These are phyloP conservation scores for Mastigias papua DNA, from an alignment of 30 jellyfish, hydroid and myxozoan species.

Conservation along the genomic window DNA sequence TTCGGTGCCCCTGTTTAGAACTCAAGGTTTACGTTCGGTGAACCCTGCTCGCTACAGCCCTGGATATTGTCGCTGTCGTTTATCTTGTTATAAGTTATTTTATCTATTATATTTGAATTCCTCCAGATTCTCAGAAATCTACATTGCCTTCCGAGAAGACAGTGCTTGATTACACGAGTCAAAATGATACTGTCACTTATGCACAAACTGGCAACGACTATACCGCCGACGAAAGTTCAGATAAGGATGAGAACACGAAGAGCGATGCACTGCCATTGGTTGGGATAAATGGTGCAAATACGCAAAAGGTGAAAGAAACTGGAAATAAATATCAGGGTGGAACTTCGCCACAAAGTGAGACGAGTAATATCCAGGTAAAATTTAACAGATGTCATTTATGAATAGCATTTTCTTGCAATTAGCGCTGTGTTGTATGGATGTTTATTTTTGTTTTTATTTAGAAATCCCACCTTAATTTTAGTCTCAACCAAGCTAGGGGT, in stretches of 20 bases:
- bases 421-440: too few relatives aligned
- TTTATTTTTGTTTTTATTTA: too few relatives aligned
- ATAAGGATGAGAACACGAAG: conserved; percentile 10
- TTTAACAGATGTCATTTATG: background rate
- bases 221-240: conserved; percentile 31
- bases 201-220: conserved; percentile 8
- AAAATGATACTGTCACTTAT: conserved; percentile 8
- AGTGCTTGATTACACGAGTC: conserved; percentile 22
- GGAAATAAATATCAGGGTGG: background rate
- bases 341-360: background rate
- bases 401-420: too few relatives aligned
- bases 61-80: too few relatives aligned
- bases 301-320: background rate
- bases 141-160: conserved; percentile 36
- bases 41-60: too few relatives aligned
- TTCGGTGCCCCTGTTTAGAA: too few relatives aligned
- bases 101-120: too few relatives aligned
- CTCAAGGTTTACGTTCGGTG: too few relatives aligned
- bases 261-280: conserved; percentile 3
- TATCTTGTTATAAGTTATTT: too few relatives aligned
- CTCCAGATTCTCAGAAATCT: conserved; percentile 29
- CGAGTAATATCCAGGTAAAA: conserved; percentile 23
- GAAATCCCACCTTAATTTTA: too few relatives aligned
- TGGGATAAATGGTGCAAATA: background rate
- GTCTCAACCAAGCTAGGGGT: too few relatives aligned